Base-by-base conservation (phyloP, 2,888 invertebrate species). In the Eupithecia abbreviata region DNA sequence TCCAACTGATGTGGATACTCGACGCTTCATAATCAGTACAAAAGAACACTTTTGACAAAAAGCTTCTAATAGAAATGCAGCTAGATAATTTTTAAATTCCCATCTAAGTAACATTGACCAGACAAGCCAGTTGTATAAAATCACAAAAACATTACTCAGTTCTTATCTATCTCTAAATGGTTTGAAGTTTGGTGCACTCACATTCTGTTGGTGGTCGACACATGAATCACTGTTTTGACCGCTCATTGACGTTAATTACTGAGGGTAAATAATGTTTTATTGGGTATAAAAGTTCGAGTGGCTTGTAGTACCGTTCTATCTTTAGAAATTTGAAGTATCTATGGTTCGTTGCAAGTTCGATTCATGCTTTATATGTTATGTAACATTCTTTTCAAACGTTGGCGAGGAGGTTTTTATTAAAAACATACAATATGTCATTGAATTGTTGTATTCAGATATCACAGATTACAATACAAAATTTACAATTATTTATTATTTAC, bases 391-490 rank as follows among this genome's bases (percentile, higher is more conserved):
- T 18, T 18, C 58, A 58, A 18, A 58, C 9, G 55, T 51, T 51
- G 6, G n/a, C 2, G n/a, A 4, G n/a, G 15, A 51, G 7, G 9
- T 9, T 58, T 18, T 18, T 3, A 18, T 41, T 66, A n/a, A 72
- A 51, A 42, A 73, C 67, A 45, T 18, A 43, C 7, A n/a, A 9
- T 4, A 15, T 67, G 58, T 18, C 66, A 18, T 74, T 72, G 58
- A 73, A 68, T 70, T 65, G 3, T 82, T 88, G 85, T 84, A 88
- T 86, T 86, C 87, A 87, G 86, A 90, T 90, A 90, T 90, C 90
- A 90, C 90, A 90, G 90, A 87, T 90, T 90, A 90, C 88, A 88
- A 89, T 91, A 92, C 89, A 90, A 85, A 88, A 90, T 89, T 89
- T 91, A 91, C 88, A 62, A 90, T 81, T 85, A 78, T 82, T 81